Evolutionary conservation across 2,113 vertebrate species (phyloP).

Genomic region (Passer montanus): DNA sequence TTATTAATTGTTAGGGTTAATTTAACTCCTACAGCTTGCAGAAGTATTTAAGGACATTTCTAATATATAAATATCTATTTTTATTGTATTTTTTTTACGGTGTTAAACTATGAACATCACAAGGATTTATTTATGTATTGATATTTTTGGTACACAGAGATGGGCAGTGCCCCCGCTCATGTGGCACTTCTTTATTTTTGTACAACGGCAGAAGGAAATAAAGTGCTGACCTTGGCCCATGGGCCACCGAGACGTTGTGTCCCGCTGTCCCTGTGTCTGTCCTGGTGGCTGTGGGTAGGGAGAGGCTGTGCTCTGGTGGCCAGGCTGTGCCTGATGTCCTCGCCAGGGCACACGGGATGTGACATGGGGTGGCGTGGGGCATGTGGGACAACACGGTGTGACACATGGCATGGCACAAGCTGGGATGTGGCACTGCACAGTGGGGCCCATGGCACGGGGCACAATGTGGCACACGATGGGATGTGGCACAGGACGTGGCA

Average conservation of each 20-base stretch:
- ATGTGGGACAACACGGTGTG: background rate
- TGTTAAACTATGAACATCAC: background rate
- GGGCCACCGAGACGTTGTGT: accelerated
- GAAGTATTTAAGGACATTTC: conserved; percentile 37
- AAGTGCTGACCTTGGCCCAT: background rate
- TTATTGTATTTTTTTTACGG: background rate
- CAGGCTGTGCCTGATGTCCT: background rate
- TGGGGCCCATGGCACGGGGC: background rate
- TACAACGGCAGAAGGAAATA: conserved; percentile 7
- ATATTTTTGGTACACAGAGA: background rate
- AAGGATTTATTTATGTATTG: conserved; percentile 39
- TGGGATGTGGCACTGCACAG: background rate
- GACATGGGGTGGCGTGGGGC: background rate
- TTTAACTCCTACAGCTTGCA: background rate
- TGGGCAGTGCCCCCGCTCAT: background rate
- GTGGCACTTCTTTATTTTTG: conserved; percentile 14
- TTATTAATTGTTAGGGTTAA: conserved; percentile 45
- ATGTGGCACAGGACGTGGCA: accelerated
- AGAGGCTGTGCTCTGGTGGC: background rate
- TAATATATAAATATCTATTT: conserved; percentile 60
- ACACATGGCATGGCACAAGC: accelerated
- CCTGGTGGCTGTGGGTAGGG: background rate
- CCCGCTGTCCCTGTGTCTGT: background rate
- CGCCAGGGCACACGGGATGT: accelerated
- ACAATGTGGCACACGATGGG: background rate